Conservation (phyloP, 2,888 invertebrate species). For the Vannuccia rotundouncinata region DNA sequence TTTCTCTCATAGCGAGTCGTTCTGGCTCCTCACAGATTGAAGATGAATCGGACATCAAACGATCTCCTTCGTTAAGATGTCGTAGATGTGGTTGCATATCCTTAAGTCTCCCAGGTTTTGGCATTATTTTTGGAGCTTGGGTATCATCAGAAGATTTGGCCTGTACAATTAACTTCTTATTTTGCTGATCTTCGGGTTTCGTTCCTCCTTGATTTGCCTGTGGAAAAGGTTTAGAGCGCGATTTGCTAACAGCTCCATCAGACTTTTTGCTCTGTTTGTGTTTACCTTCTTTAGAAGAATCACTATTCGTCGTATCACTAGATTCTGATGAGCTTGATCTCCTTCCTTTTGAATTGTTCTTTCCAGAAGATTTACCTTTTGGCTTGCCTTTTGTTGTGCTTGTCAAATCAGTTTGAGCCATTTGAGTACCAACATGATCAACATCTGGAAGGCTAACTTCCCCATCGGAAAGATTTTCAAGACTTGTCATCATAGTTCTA, state of each 20-base stretch:
- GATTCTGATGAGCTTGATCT: background rate
- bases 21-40: background rate
- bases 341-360: background rate
- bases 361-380: background rate
- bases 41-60: background rate
- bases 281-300: constrained; percentile 1
- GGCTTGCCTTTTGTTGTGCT: background rate
- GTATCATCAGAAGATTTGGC: too few species aligned
- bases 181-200: too few species aligned
- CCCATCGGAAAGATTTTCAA: constrained; percentile 9
- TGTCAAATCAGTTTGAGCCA: background rate
- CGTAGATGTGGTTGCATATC: background rate
- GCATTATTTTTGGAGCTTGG: background rate
- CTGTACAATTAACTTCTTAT: background rate
- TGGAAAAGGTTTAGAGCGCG: too few species aligned
- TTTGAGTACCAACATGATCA: background rate
- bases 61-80: background rate
- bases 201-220: too few species aligned
- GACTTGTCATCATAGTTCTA: background rate
- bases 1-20: background rate
- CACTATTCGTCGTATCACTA: background rate
- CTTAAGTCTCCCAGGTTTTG: background rate
- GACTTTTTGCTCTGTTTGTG: background rate
- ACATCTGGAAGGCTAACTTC: constrained; percentile 23
- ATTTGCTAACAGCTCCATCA: background rate